phyloP scores from a whole-genome alignment of 2,797 vertebrate species.

The Tachyglossus aculeatus region DNA sequence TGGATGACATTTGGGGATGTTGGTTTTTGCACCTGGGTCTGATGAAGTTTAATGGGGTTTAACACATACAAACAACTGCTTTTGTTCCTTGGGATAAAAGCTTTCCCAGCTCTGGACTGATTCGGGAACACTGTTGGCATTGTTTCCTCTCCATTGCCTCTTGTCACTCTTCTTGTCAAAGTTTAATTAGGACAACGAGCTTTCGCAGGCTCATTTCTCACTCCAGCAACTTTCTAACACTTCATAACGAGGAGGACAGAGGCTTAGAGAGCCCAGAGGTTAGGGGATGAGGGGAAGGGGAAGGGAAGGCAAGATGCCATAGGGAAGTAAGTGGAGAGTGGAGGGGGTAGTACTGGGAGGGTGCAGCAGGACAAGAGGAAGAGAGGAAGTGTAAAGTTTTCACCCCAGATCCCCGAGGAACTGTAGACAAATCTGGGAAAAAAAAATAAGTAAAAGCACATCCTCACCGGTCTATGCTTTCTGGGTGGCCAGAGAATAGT shows the following conservation, averaged over 20 bases:
- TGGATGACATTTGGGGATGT: conserved; percentile 64
- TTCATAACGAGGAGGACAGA: conserved; percentile 84
- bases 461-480: conserved; percentile 44
- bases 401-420: conserved; percentile 43
- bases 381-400: conserved; percentile 51
- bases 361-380: background rate
- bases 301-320: conserved; percentile 9
- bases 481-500: conserved; percentile 56
- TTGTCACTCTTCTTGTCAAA: conserved; percentile 91
- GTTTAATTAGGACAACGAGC: conserved; percentile 95
- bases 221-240: conserved; percentile 94
- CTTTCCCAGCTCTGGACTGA: conserved; percentile 75
- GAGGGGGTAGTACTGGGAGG: background rate
- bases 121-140: conserved; percentile 85
- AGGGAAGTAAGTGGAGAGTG: conserved; percentile 36
- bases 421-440: conserved; percentile 42
- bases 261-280: conserved; percentile 30
- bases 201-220: conserved; percentile 91
- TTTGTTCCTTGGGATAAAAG: conserved; percentile 89
- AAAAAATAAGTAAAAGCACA: conserved; percentile 25
- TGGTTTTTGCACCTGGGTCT: conserved; percentile 87
- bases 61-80: conserved; percentile 89
- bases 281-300: background rate
- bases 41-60: conserved; percentile 86
- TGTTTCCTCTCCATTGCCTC: conserved; percentile 90